Evolutionary conservation across 2,113 vertebrate genomes (phyloP), one percentile per base, ranked within the genome.

Genomic region (Beaufortia kweichowensis): DNA sequence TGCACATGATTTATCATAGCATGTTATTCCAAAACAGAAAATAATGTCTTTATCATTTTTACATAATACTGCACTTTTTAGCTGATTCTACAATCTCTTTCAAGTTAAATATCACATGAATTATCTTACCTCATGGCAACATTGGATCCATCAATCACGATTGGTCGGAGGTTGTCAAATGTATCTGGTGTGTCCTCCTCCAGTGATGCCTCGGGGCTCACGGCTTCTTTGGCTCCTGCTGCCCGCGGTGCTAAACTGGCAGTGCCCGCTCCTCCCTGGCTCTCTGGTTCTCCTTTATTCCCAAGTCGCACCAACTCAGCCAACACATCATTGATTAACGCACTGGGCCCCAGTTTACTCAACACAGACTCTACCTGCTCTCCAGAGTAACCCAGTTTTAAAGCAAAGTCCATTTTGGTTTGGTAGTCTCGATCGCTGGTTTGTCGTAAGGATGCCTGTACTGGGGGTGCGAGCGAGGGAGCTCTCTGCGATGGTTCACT

Each of bases 141-240:
- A 60, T 99, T 99, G 79, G 96, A 98, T 84, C 96, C 97, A 81
- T 99, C 97, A 60, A 99, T 94, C 81, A 99, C 97, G 70, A 99
- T 89, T 39, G 96, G 95, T 81, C 97, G 92, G 83, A 99, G 90
- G 89, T 98, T 98, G 82, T 98, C 95, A 78, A 86, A 94, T 55
- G 86, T 93, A 84, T 98, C 96, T 69, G 91, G 85, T 57, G 94
- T 87, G 85, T 97, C 95, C 41, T 97, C 96, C 86, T 98, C 97
- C 83, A 98, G 88, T 12, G 94, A 98, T 75, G 92, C 84, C 85
- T 98, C 96, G 2, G 95, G 95, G 76, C 94, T 97, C 78, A 92
- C 83, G 1, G 85, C 86, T 84, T 98, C 96, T 86, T 94, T 96
- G 78, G 89, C 90, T 59, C 91, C 93, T 15, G 93, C 87, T 8